A percentile compares a stretch with the other conserved stretches of the same genome.
These are phyloP conservation scores for Galleria mellonella DNA, from an alignment of 1,140 invertebrate species.

Conservation along the genomic window DNA sequence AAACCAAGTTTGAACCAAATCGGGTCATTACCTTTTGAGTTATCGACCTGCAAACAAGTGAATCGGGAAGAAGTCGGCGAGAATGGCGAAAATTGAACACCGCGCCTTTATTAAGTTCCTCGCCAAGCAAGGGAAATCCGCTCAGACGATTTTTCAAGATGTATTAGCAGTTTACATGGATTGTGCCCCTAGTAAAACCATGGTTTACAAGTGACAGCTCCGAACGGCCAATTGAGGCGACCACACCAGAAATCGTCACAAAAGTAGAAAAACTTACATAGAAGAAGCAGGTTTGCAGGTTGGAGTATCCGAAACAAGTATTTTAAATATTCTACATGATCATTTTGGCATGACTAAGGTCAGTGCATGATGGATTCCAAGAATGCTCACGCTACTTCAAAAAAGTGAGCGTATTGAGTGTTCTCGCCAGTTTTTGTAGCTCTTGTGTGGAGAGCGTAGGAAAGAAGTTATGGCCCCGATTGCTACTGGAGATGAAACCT, in stretches of 20 bases:
- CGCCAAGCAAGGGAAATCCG: neutral
- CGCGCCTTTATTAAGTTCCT: conserved; percentile 3
- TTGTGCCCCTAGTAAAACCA: neutral
- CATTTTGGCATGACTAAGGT: too few relatives aligned
- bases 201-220: conserved; percentile 8
- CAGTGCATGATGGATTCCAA: too few relatives aligned
- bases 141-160: neutral
- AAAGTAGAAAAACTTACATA: conserved; percentile 9
- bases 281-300: too few relatives aligned
- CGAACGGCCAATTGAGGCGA: conserved; percentile 10
- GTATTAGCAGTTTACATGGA: neutral
- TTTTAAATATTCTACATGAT: too few relatives aligned
- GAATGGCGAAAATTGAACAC: conserved; percentile 12
- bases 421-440: too few relatives aligned
- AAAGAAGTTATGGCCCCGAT: too few relatives aligned
- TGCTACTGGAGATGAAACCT: too few relatives aligned
- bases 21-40: neutral
- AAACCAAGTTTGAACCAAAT: conserved; percentile 8
- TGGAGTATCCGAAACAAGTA: too few relatives aligned
- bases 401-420: too few relatives aligned
- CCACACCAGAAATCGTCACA: conserved; percentile 15
- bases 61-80: conserved; percentile 11
- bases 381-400: too few relatives aligned
- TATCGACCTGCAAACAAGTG: conserved; percentile 8
- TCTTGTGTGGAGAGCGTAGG: too few relatives aligned